Percentiles rank a stretch among this genome's conserved stretches.
phyloP scores from a whole-genome alignment of 2,113 vertebrate genomes.

The Mirza zaza region DNA sequence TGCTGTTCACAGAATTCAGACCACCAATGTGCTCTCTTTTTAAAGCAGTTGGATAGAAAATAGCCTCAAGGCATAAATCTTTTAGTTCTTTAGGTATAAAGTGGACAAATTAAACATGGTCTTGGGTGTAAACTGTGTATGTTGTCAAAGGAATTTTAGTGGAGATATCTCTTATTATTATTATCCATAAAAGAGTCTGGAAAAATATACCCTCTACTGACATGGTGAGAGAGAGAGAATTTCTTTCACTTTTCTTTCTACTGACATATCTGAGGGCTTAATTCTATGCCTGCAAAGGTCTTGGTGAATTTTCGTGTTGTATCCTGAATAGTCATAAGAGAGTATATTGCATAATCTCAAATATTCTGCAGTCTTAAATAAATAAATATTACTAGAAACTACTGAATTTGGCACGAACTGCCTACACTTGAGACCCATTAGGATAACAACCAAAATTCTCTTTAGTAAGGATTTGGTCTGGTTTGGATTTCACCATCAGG shows the following conservation, averaged over 20 bases:
- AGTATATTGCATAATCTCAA: not conserved
- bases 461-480: not conserved
- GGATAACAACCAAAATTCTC: not conserved
- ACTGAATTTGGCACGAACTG: not conserved
- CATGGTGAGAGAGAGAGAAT: not conserved
- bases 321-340: not conserved
- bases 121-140: not conserved
- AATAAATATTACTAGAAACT: not conserved
- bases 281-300: not conserved
- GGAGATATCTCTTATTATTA: not conserved
- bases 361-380: not conserved
- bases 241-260: not conserved
- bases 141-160: slow-evolving; percentile 1
- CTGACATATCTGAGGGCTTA: not conserved
- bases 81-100: not conserved
- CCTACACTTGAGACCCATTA: not conserved
- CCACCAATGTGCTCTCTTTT: not conserved
- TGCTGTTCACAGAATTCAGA: not conserved
- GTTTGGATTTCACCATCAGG: slow-evolving; percentile 2
- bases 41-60: not conserved
- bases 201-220: not conserved
- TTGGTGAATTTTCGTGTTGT: not conserved
- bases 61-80: not conserved
- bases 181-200: not conserved
- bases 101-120: not conserved